Evolutionary conservation across 2,888 invertebrate genomes (phyloP), one percentile per base, ranked within the genome.

Genomic region (Rhamphomyia laevipes): DNA sequence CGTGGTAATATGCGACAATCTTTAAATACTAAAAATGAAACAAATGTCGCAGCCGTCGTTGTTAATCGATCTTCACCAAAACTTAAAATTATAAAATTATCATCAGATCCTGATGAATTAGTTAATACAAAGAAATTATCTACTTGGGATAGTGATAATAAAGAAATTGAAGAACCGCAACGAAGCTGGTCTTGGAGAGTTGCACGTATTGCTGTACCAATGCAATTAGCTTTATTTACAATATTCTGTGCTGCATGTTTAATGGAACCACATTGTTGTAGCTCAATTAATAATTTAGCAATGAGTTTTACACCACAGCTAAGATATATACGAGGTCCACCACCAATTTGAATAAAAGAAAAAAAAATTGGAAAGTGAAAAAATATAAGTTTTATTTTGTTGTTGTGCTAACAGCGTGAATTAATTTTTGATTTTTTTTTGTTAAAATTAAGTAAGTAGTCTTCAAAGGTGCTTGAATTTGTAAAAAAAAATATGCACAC

Each of bases 211-310:
- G 79, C 84, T 12, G 63, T 84, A 51, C 83, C 84, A 33, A 80
- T 85, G 67, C 84, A 84, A 59, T 60, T 84, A 61, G 82, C 82
- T 6, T 64, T 85, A 47, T 73, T 85, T 50, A 78, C 82, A 6
- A 71, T 85, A 41, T 75, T 84, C 57, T 84, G 82, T 61, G 76
- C 84, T 47, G 82, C 81, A 45, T 84, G 80, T 59, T 72, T 84
- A 33, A 72, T 84, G 61, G 83, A 84, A 61, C 84, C 84, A 1
- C 78, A 80, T 46, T 85, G 85, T 65, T 85, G 85, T 70, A 84
- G 85, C 67, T 77, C 79, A 54, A 74, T 84, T 59, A 83, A 86
- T 67, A 83, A 80, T 61, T 75, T 84, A 58, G 79, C 80, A 53
- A 74, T 83, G 66, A 82, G 82, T 45, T 73, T 86, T 47, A 78